Percentiles rank a stretch among this genome's conserved stretches.
Evolutionary conservation across 2,888 invertebrate genomes (phyloP).

Genomic region (Lycia hirtaria): DNA sequence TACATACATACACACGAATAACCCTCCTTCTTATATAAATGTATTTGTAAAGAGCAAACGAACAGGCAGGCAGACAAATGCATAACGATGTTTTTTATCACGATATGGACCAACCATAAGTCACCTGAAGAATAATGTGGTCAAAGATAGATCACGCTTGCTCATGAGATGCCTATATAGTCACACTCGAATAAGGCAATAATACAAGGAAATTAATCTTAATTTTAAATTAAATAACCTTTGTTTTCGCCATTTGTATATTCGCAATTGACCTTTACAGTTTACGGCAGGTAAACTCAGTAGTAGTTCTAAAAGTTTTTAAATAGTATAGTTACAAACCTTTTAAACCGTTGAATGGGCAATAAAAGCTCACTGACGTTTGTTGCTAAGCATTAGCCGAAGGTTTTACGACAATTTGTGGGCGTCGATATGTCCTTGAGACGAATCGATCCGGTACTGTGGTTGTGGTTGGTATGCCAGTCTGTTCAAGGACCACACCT

Average conservation of each 20-base stretch:
- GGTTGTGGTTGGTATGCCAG: constrained; percentile 12
- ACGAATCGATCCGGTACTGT: constrained; percentile 25
- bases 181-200: no score
- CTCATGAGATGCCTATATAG: no score
- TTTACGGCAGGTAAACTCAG: neutral
- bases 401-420: constrained; percentile 22
- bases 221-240: no score
- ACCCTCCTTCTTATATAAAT: no score
- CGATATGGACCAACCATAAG: no score
- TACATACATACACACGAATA: no score
- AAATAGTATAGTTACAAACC: constrained; percentile 16
- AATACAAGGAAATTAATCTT: no score
- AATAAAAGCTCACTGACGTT: constrained; percentile 25
- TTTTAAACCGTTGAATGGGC: constrained; percentile 8
- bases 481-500: constrained; percentile 8
- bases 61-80: no score
- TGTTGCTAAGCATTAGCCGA: constrained; percentile 20
- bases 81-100: no score
- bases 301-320: neutral
- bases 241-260: neutral
- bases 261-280: neutral
- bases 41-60: no score
- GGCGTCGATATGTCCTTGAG: constrained; percentile 34
- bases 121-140: no score
- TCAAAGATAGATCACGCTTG: no score